Evolutionary conservation across 1,140 invertebrate species (phyloP), one percentile per base, ranked within the genome.

Genomic region (Plectus sambesii): DNA sequence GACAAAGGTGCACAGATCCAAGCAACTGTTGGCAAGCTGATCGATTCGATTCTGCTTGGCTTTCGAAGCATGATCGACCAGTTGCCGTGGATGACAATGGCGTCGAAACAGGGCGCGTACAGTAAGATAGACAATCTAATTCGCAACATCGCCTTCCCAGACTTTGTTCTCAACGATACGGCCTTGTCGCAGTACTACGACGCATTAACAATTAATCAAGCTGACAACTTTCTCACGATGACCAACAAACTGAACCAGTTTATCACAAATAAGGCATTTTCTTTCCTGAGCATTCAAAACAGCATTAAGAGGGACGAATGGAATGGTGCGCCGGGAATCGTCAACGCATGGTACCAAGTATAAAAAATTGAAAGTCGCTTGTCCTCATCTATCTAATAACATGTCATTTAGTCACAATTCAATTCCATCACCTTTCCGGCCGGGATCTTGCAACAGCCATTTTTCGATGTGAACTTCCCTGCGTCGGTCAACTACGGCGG

Each of bases 401-500:
- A 22, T 19, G 15, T 59, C 59, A 29, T 52, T 37, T 35, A 56
- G 52, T 33, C 38, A 19, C 43, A 56, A 33, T 19, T 48, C 9
- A 61, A 61, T 40, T 60, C 56, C 3, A 62, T 62, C 41, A 62
- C 61, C 12, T 62, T 63, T 35, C 61, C 63, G 6, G 63, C 61
- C 12, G 62, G 56, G 12, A 63, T 63, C 33, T 58, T 63, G 20
- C 61, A 66, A 45, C 47, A 59, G 17, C 61, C 61, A 5, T 63
- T 63, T 49, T 63, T 66, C 35, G 52, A 63, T 25, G 33, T 23
- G 8, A 17, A 53, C 12, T 60, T 59, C 25, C 60, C 60, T 2
- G 48, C 50, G 5, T 61, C 60, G 5, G 17, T 65, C 3, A 74
- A 74, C 49, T 74, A 71, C 63, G 73, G 73, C 43, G 71, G 69